Evolutionary conservation across 1,140 invertebrate genomes (phyloP).

Genomic region (Stratiolaelaps scimitus): DNA sequence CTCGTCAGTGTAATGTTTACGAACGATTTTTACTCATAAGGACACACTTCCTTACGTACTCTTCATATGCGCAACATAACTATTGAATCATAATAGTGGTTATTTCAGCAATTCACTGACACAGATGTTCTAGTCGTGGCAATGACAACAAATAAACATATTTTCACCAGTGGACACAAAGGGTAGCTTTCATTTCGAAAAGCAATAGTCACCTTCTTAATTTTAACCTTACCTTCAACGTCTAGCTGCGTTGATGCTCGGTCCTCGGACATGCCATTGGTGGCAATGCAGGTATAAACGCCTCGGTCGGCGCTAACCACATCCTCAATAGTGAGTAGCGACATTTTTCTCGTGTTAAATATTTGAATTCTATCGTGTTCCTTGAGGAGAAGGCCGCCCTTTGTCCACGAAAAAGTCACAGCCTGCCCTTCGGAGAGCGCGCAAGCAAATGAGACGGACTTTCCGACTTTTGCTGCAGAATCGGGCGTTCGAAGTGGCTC

Average conservation of each 20-base stretch:
- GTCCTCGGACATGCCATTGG: neutral
- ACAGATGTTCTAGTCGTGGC: no score
- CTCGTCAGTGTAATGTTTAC: no score
- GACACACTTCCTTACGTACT: no score
- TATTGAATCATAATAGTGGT: no score
- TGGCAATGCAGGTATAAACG: constrained; percentile 3
- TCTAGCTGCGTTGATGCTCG: neutral
- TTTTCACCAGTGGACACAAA: no score
- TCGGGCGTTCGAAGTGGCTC: neutral
- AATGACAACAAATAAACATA: no score
- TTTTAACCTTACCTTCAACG: neutral
- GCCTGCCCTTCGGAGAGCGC: neutral
- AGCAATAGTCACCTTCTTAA: no score
- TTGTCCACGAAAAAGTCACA: constrained; percentile 5
- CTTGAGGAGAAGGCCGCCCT: neutral
- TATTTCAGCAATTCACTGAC: no score
- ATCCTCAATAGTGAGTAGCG: neutral
- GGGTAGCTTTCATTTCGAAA: no score
- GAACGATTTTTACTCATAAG: no score
- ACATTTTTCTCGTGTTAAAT: constrained; percentile 1
- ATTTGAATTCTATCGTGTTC: neutral
- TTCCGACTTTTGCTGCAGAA: neutral
- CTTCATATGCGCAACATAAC: no score
- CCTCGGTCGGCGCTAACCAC: neutral
- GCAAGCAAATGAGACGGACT: neutral